Conservation (phyloP, 2,888 invertebrate species). For the Anodontia alba region DNA sequence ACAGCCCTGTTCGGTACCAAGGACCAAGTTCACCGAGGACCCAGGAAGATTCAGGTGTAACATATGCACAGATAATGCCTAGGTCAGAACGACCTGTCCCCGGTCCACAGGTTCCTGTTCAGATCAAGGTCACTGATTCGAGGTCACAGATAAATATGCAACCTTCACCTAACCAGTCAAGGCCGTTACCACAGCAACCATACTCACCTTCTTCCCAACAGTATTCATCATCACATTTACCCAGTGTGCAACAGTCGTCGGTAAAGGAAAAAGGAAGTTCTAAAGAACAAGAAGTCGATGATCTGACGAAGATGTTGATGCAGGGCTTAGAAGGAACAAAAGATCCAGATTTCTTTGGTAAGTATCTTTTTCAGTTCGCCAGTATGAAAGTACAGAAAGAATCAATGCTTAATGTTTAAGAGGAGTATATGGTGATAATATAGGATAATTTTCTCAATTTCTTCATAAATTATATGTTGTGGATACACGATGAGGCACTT, state of each 20-base stretch:
- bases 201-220: conserved; percentile 3
- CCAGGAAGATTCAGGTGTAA: conserved; percentile 44
- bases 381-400: too few species aligned
- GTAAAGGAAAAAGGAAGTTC: neutral
- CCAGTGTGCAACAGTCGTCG: neutral
- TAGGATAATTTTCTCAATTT: too few species aligned
- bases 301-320: conserved; percentile 94
- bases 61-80: conserved; percentile 62
- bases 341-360: conserved; percentile 90
- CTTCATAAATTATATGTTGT: too few species aligned
- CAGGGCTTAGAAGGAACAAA: conserved; percentile 89
- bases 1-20: conserved; percentile 31
- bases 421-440: too few species aligned
- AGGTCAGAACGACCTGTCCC: conserved; percentile 71
- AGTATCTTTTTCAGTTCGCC: too few species aligned
- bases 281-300: conserved; percentile 95
- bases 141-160: conserved; percentile 15
- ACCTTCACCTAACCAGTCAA: conserved; percentile 16
- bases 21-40: conserved; percentile 33
- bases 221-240: conserved; percentile 19
- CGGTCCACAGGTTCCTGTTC: conserved; percentile 75
- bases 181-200: conserved; percentile 12
- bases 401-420: too few species aligned
- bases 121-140: conserved; percentile 49
- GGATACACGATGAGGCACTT: too few species aligned